These are phyloP conservation scores for Oryzias woworae DNA, from an alignment of 2,113 vertebrate genomes.

Conservation along the genomic window DNA sequence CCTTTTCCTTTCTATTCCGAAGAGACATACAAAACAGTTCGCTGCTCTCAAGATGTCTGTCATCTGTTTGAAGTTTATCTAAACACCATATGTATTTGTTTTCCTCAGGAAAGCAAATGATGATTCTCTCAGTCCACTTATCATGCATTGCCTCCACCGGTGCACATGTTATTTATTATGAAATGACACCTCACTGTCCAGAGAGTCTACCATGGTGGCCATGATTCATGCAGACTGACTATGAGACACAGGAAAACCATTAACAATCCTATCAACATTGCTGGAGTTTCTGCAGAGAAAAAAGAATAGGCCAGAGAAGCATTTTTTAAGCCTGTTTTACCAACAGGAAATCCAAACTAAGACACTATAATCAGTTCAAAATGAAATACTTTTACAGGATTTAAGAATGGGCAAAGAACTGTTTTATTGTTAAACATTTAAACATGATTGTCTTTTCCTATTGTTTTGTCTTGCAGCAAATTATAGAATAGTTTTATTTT, in stretches of 20 bases:
- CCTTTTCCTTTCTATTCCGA: conserved; percentile 65
- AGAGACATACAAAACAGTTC: conserved; percentile 61
- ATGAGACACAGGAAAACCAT: conserved; percentile 65
- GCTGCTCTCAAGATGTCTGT: conserved; percentile 56
- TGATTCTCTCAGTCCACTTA: conserved; percentile 59
- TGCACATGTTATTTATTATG: conserved; percentile 68
- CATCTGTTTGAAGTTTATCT: conserved; percentile 75
- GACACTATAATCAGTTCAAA: neutral
- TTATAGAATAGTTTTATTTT: too few species aligned
- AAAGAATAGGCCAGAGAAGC: conserved; percentile 35
- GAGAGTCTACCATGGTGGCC: conserved; percentile 49
- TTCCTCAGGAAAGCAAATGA: conserved; percentile 65
- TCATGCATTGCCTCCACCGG: conserved; percentile 55
- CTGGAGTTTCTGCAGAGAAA: conserved; percentile 33
- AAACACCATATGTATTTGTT: conserved; percentile 69
- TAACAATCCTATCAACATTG: conserved; percentile 67
- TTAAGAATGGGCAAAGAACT: too few species aligned
- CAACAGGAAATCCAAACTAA: conserved; percentile 45
- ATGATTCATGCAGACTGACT: conserved; percentile 58
- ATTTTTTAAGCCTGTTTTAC: conserved; percentile 32
- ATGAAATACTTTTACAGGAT: too few species aligned
- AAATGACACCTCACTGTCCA: conserved; percentile 66
- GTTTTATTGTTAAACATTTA: too few species aligned
- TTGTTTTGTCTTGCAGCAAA: too few species aligned
- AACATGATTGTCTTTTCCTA: too few species aligned